A percentile compares a stretch with the other conserved stretches of the same genome.
phyloP scores from a whole-genome alignment of 1,140 invertebrate genomes.

The Lasioglossum albipes region DNA sequence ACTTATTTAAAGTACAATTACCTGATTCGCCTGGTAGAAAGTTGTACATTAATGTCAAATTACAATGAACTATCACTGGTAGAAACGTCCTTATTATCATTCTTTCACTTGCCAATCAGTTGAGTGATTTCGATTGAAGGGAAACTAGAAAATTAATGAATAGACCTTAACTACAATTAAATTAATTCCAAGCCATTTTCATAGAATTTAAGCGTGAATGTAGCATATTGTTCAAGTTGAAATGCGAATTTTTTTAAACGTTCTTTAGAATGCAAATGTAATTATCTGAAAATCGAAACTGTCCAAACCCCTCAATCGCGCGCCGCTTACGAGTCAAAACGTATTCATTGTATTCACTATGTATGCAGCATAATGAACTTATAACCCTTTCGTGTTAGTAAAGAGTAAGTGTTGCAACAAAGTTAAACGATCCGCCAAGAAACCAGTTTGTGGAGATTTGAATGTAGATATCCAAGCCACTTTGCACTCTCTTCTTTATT shows the following conservation, averaged over 20 bases:
- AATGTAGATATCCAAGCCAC: not conserved
- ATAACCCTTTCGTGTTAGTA: not conserved
- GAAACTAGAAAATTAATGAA: not conserved
- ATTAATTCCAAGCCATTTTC: too few relatives aligned
- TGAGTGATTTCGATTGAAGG: not conserved
- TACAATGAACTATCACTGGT: not conserved
- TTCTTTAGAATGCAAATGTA: too few relatives aligned
- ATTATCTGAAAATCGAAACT: too few relatives aligned
- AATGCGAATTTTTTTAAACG: too few relatives aligned
- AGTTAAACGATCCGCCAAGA: not conserved
- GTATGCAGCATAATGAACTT: not conserved
- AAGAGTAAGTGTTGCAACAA: slow-evolving; percentile 4
- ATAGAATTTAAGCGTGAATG: too few relatives aligned
- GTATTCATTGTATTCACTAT: too few relatives aligned
- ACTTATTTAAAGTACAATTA: not conserved
- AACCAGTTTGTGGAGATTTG: not conserved
- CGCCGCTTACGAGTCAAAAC: too few relatives aligned
- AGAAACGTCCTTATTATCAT: not conserved
- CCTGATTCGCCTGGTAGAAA: slow-evolving; percentile 1
- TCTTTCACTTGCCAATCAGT: not conserved
- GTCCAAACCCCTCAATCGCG: too few relatives aligned
- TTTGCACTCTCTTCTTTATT: not conserved
- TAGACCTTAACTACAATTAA: too few relatives aligned
- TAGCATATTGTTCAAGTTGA: too few relatives aligned
- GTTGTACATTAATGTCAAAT: not conserved